Conservation (phyloP, 2,797 vertebrate genomes). For the Hyperoplus lanceolatus region DNA sequence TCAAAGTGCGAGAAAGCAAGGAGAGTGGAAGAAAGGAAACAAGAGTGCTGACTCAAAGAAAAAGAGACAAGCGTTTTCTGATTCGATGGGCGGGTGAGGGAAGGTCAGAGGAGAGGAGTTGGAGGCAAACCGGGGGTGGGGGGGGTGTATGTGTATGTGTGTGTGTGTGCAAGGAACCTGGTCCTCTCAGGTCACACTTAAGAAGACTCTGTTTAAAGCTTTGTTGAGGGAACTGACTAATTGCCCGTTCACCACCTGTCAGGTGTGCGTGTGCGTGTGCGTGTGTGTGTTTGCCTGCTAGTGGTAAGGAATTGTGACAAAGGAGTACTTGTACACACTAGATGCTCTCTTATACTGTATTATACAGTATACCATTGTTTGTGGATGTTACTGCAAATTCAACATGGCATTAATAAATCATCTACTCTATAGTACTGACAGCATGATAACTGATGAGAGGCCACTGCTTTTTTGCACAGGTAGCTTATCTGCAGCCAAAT, state of each 20-base stretch:
- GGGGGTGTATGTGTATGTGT: background rate
- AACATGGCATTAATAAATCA: too few relatives aligned
- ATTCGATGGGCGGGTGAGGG: constrained; percentile 59
- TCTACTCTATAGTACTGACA: background rate
- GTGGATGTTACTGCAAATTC: background rate
- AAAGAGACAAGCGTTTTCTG: constrained; percentile 67
- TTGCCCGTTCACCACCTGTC: constrained; percentile 59
- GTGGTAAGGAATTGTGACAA: background rate
- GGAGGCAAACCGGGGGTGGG: constrained; percentile 1
- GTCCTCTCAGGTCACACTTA: constrained; percentile 35
- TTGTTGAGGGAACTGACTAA: constrained; percentile 54
- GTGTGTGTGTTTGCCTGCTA: background rate
- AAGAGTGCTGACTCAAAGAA: constrained; percentile 73
- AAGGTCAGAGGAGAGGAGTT: constrained; percentile 68
- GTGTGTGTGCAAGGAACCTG: constrained; percentile 4
- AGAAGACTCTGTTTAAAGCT: constrained; percentile 42
- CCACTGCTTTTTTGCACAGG: background rate
- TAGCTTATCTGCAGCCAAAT: background rate
- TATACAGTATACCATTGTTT: background rate
- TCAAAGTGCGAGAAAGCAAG: constrained; percentile 30
- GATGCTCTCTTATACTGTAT: background rate
- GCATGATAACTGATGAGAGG: background rate
- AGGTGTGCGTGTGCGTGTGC: constrained; percentile 32
- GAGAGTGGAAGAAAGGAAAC: constrained; percentile 38
- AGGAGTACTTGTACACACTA: background rate